Evolutionary conservation across 2,797 vertebrate species (phyloP), one percentile per base, ranked within the genome.

Genomic region (Sandelia bainsii): DNA sequence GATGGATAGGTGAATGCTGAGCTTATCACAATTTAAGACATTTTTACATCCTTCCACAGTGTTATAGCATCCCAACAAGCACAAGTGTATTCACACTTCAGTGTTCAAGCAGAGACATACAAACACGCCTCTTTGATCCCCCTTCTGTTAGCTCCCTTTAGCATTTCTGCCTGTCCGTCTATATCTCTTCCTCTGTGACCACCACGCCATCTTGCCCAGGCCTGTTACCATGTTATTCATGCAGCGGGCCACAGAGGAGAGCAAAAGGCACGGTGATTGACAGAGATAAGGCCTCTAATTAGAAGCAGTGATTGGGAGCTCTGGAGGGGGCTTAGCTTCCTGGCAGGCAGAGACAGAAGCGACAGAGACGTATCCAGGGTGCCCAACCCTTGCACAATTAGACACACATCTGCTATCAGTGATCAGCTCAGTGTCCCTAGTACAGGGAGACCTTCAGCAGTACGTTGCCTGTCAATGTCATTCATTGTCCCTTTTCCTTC

Each of bases 261-360:
- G 67, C 39, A 60, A 84, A 87, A 86, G 83, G 82, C 86, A 42
- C 29, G 1, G 80, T 87, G 92, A 93, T 92, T 90, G 90, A 91
- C 84, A 74, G 82, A 89, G 92, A 93, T 93, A 93, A 93, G 91
- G 81, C 80, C 79, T 86, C 88, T 93, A 92, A 93, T 93, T 92
- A 93, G 88, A 89, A 79, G 84, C 81, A 57, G 83, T 90, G 86
- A 93, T 90, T 87, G 87, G 85, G 84, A 74, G 79, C 68, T 87
- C 81, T 84, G 80, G 81, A 84, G 85, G 89, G 83, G 84, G 80
- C 77, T 87, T 85, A 84, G 82, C 80, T 91, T 90, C 84, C 88
- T 91, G 90, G 84, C 88, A 90, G 83, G 68, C 79, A 75, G 78
- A 81, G 78, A 77, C 80, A 80, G 84, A 83, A 76, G 77, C 90